Base-by-base conservation (phyloP, 2,113 vertebrate genomes). In the Rhodinocichla rosea region DNA sequence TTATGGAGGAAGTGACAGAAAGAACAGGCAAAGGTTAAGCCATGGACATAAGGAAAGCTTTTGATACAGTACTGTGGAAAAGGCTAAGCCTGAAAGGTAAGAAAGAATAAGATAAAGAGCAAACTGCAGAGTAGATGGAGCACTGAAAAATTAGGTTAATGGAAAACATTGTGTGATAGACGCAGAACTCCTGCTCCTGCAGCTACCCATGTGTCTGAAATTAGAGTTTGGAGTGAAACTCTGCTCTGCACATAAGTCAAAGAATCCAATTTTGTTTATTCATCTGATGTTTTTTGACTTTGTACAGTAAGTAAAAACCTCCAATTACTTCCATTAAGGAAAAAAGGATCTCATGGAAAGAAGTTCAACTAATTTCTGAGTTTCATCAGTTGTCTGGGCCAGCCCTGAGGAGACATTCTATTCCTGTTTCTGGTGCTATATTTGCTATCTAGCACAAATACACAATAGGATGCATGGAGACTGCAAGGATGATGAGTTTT, bases 1-100 rank as follows among this genome's bases (percentile, higher is more conserved):
- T 97, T 97, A 97, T 94, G 86, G 96, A 97, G 95, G 95, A 97
- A 96, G 93, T 89, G 94, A 96, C 91, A 95, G 84, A 93, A 97
- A 93, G 89, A 95, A 84, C 83, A 94, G 80, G 69, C 23, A 65
- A 90, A 97, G 92, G 95, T 95, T 97, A 95, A 97, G 89, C 82
- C 33, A 8, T 52, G 74, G 94, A 95, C 95, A 96, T 83, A 85
- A 96, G 96, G 91, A 97, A 96, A 95, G 67, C 73, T 93, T 97
- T 95, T 94, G 97, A 97, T 92, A 94, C 74, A 97, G 95, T 59
- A 47, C 64, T 32, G 18, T 40, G 89, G 67, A 83, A 91, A 91
- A 83, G 80, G 65, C 84, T 89, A 76, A 74, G 84, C 47, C 64
- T 87, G 90, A 33, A 64, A 68, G 69, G 75, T 86, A 90, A 84